Evolutionary conservation across 2,888 invertebrate genomes (phyloP).

Genomic region (Kuschelorhynchus macadamiae): DNA sequence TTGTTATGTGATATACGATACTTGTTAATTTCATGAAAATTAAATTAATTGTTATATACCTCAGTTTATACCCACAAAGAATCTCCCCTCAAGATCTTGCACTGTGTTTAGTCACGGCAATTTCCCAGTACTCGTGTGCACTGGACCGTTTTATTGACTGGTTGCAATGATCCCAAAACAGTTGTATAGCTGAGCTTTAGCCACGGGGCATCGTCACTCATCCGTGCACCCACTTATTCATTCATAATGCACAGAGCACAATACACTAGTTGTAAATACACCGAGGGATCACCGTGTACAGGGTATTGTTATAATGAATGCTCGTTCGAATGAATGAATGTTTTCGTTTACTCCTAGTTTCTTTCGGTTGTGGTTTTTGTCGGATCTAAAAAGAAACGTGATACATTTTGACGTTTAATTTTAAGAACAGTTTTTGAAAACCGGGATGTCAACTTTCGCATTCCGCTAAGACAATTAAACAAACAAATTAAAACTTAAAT

Average conservation of each 20-base stretch:
- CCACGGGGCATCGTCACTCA: slow-evolving; percentile 58
- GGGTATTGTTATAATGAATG: slow-evolving; percentile 23
- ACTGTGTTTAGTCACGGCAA: slow-evolving; percentile 45
- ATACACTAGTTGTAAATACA: slow-evolving; percentile 37
- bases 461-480: no score
- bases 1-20: no score
- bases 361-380: slow-evolving; percentile 3
- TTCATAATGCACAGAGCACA: slow-evolving; percentile 48
- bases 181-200: slow-evolving; percentile 58
- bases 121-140: slow-evolving; percentile 54
- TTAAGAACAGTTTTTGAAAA: no score
- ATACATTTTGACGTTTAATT: not conserved
- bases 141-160: slow-evolving; percentile 59
- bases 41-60: no score
- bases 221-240: slow-evolving; percentile 52
- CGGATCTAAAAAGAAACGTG: slow-evolving; percentile 1
- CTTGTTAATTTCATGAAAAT: no score
- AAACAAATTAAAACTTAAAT: no score
- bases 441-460: no score
- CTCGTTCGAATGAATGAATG: slow-evolving; percentile 24
- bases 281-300: slow-evolving; percentile 26
- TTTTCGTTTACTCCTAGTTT: slow-evolving; percentile 15
- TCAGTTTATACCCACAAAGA: no score
- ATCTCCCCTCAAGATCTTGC: slow-evolving; percentile 1
- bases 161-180: slow-evolving; percentile 60